phyloP scores from a whole-genome alignment of 2,113 vertebrate species.

The Hirundichthys speculiger region DNA sequence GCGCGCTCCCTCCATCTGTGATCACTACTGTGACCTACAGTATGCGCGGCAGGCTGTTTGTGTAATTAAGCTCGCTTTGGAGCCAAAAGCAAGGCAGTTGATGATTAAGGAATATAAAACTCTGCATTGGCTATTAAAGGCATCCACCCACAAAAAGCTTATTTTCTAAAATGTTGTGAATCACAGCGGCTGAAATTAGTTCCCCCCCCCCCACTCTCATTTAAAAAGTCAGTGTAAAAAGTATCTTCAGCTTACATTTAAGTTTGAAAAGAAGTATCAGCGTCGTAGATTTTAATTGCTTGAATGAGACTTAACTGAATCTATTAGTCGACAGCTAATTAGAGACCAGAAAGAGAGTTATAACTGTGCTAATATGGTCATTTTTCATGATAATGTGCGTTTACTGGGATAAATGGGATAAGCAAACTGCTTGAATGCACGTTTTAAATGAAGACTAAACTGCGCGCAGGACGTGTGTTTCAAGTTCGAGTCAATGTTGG shows the following conservation, averaged over 20 bases:
- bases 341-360: too few relatives aligned
- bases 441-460: too few relatives aligned
- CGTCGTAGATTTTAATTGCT: too few relatives aligned
- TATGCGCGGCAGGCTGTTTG: constrained; percentile 17
- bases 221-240: constrained; percentile 10
- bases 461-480: too few relatives aligned
- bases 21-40: constrained; percentile 38
- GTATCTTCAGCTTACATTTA: not conserved
- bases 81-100: constrained; percentile 42
- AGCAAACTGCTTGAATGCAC: too few relatives aligned
- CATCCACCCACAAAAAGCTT: constrained; percentile 22
- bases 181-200: constrained; percentile 24
- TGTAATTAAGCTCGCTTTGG: constrained; percentile 33
- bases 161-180: constrained; percentile 13
- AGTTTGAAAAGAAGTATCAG: not conserved
- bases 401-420: too few relatives aligned
- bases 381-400: too few relatives aligned
- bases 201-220: too few relatives aligned
- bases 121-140: constrained; percentile 32
- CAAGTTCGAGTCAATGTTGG: too few relatives aligned
- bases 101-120: constrained; percentile 27
- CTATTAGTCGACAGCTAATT: too few relatives aligned
- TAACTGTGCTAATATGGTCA: too few relatives aligned
- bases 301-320: too few relatives aligned
- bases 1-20: constrained; percentile 28